Evolutionary conservation across 2,797 vertebrate species (phyloP).

Genomic region (Diplodus puntazzo): DNA sequence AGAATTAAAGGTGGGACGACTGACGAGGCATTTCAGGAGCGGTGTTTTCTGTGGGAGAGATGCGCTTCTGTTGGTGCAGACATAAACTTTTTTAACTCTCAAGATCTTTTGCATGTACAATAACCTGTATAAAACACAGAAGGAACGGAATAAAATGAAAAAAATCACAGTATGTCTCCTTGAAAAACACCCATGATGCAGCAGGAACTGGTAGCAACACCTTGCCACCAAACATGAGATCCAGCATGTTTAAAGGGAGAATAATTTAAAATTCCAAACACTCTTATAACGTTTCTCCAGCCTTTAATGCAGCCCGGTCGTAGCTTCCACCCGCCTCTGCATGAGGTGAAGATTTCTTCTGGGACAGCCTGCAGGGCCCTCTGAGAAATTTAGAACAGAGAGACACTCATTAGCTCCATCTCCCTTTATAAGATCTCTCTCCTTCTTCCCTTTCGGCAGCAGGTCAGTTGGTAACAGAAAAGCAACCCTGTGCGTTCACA

Average conservation of each 20-base stretch:
- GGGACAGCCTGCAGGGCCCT: constrained; percentile 11
- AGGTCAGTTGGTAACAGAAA: constrained; percentile 63
- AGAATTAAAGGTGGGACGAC: too few relatives aligned
- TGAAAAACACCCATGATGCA: constrained; percentile 10
- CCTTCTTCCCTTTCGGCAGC: constrained; percentile 47
- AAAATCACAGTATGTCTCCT: not conserved
- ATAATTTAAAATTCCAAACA: not conserved
- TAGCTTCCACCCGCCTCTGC: constrained; percentile 48
- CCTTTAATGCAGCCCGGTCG: constrained; percentile 14
- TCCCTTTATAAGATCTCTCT: constrained; percentile 31
- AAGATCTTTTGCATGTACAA: too few relatives aligned
- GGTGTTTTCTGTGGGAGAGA: too few relatives aligned
- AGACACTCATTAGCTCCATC: constrained; percentile 53
- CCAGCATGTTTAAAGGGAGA: too few relatives aligned
- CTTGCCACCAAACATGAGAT: not conserved
- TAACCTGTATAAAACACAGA: too few relatives aligned
- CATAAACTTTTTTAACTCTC: too few relatives aligned
- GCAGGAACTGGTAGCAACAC: not conserved
- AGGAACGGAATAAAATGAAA: too few relatives aligned
- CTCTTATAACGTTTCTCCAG: not conserved
- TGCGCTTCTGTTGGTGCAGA: too few relatives aligned
- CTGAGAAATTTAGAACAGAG: constrained; percentile 47
- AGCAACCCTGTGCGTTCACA: constrained; percentile 68
- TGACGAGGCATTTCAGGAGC: too few relatives aligned
- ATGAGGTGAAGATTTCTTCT: constrained; percentile 26